phyloP scores from a whole-genome alignment of 2,797 vertebrate species.

The Rhinatrema bivittatum region DNA sequence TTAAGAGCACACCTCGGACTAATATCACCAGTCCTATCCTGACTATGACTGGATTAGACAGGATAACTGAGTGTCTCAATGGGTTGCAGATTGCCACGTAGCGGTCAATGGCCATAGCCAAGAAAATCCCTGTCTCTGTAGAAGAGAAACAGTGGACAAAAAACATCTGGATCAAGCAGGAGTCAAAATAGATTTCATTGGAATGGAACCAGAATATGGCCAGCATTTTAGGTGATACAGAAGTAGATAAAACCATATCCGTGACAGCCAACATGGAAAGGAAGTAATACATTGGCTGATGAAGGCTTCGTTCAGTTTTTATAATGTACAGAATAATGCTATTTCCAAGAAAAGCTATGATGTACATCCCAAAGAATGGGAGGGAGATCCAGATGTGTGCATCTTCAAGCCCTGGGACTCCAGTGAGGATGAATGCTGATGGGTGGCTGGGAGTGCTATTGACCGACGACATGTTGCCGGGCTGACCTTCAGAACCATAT shows the following conservation, averaged over 20 bases:
- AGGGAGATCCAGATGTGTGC: no score
- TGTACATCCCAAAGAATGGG: slow-evolving; percentile 1
- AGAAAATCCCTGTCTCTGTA: slow-evolving; percentile 46
- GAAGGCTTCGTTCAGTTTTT: slow-evolving; percentile 29
- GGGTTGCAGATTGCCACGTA: slow-evolving; percentile 64
- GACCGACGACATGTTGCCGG: no score
- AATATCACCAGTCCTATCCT: no score
- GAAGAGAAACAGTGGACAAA: slow-evolving; percentile 58
- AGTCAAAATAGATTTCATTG: slow-evolving; percentile 31
- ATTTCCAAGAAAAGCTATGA: slow-evolving; percentile 49
- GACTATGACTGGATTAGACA: no score
- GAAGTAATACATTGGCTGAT: slow-evolving; percentile 60
- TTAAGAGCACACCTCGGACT: no score
- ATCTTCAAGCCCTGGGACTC: no score
- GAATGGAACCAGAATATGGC: slow-evolving; percentile 39
- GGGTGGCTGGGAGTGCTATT: no score
- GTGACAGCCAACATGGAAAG: slow-evolving; percentile 49
- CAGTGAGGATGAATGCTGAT: neutral
- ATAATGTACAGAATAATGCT: slow-evolving; percentile 39
- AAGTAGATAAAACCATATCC: slow-evolving; percentile 44
- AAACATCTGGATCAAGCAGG: slow-evolving; percentile 56
- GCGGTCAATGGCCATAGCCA: slow-evolving; percentile 63
- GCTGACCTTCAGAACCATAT: no score
- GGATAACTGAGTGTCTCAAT: slow-evolving; percentile 51
- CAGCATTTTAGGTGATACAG: slow-evolving; percentile 45